Evolutionary conservation across 1,140 invertebrate species (phyloP).

Genomic region (Spodoptera frugiperda): DNA sequence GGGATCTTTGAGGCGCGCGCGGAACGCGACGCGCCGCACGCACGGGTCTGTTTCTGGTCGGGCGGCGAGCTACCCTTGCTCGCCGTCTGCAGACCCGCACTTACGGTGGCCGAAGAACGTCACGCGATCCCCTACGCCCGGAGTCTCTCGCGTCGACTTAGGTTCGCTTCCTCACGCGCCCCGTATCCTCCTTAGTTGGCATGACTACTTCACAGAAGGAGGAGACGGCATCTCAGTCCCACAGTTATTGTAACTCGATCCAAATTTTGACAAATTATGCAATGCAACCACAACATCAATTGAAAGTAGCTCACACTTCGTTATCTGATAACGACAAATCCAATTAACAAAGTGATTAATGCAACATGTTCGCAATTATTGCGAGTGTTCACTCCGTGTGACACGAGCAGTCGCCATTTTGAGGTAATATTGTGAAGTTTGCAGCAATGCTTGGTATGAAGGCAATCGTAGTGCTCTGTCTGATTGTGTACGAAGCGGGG

Average conservation of each 20-base stretch:
- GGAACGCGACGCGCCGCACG: too few species aligned
- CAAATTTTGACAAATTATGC: background rate
- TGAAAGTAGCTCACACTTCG: background rate
- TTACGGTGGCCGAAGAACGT: too few species aligned
- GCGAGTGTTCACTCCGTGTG: background rate
- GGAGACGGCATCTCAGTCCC: too few species aligned
- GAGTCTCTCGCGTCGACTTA: too few species aligned
- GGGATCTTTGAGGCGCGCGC: too few species aligned
- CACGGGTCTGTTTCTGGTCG: too few species aligned
- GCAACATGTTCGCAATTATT: conserved; percentile 8
- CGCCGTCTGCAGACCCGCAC: too few species aligned
- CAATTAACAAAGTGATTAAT: conserved; percentile 20
- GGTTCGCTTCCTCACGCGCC: too few species aligned
- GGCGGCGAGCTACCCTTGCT: too few species aligned
- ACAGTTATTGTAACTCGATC: background rate
- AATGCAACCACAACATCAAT: background rate
- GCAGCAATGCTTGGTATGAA: background rate
- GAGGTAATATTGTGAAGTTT: background rate
- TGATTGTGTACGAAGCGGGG: background rate
- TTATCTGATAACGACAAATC: conserved; percentile 1
- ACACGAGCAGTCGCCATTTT: background rate
- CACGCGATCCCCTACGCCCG: too few species aligned
- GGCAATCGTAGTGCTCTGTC: background rate
- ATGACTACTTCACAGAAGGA: too few species aligned
- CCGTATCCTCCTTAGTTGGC: too few species aligned